A percentile compares a stretch with the other conserved stretches of the same genome.
These are phyloP conservation scores for Oreochromis aureus DNA, from an alignment of 2,113 vertebrate species.

Conservation along the genomic window DNA sequence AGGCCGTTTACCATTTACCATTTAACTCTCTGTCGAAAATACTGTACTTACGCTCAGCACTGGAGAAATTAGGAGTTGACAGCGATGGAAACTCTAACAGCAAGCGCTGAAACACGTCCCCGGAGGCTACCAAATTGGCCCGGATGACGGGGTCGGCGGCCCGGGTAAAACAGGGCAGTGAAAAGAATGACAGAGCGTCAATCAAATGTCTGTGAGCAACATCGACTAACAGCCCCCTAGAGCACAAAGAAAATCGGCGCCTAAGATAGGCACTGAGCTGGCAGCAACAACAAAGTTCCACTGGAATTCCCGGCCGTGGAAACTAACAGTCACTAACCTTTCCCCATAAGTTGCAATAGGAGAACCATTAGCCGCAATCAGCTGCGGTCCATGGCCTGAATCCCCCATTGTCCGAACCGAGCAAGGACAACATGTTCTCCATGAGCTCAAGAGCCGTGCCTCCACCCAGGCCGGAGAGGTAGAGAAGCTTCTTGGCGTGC, in stretches of 20 bases:
- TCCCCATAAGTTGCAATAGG: background rate
- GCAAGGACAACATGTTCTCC: background rate
- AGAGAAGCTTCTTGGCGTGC: background rate
- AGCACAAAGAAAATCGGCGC: background rate
- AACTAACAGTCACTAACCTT: background rate
- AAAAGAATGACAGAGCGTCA: background rate
- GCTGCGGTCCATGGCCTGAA: background rate
- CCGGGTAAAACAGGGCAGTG: background rate
- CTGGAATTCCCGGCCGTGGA: background rate
- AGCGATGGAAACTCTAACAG: no score
- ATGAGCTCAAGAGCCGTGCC: background rate
- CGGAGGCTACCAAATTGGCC: no score
- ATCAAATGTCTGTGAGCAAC: background rate
- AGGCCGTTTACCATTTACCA: no score
- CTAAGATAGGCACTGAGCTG: background rate
- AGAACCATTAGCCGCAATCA: background rate
- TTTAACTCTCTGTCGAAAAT: no score
- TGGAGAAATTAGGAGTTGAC: no score
- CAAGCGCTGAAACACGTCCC: no score
- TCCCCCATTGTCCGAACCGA: no score
- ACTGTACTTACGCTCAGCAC: no score
- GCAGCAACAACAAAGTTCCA: background rate
- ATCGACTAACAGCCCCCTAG: background rate
- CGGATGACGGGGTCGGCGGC: background rate
- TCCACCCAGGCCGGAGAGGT: background rate